Evolutionary conservation across 2,113 vertebrate species (phyloP), one percentile per base, ranked within the genome.

Genomic region (Pachycephala philippinensis): DNA sequence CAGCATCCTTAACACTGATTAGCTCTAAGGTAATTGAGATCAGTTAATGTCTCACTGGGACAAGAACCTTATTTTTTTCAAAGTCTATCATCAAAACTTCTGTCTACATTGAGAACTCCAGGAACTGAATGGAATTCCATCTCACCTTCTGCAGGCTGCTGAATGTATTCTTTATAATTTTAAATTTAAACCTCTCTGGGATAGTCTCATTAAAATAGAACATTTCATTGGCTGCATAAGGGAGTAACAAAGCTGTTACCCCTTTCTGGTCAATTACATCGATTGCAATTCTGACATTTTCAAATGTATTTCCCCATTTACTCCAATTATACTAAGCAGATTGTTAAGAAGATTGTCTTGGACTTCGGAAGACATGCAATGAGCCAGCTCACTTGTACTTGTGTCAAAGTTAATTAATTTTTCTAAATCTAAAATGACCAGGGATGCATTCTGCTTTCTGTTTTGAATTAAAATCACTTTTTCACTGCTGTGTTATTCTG

Each of bases 351-450:
- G n/a, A 94, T 95, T 95, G 92, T 82, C 85, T 92, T 45, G 66
- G 82, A 95, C 93, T 96, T 96, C 1, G 6, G 88, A 92, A 94
- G 82, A 81, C 14, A 0, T 75, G 47, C 78, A 95, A 49, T 52
- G 84, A 92, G 59, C 66, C 78, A 84, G 69, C 40, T 90, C 33
- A 74, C 86, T 95, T 96, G 93, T 87, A 95, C 69, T 50, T 49
- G 78, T 97, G 93, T 90, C 94, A 92, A 92, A 91, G 61, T 93
- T 93, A 96, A 95, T 96, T 96, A 94, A 85, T 96, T 96, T 97
- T 95, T 88, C 82, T 81, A 63, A 92, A 86, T 53, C 75, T 70
- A 96, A 94, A 95, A 93, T 91, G 92, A 87, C 59, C 84, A 76
- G 65, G 59, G 90, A 70, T 91, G 81, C 69, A 89, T 93, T 92